These are phyloP conservation scores for Herminia tarsipennalis DNA, from an alignment of 2,888 invertebrate species.

Conservation along the genomic window DNA sequence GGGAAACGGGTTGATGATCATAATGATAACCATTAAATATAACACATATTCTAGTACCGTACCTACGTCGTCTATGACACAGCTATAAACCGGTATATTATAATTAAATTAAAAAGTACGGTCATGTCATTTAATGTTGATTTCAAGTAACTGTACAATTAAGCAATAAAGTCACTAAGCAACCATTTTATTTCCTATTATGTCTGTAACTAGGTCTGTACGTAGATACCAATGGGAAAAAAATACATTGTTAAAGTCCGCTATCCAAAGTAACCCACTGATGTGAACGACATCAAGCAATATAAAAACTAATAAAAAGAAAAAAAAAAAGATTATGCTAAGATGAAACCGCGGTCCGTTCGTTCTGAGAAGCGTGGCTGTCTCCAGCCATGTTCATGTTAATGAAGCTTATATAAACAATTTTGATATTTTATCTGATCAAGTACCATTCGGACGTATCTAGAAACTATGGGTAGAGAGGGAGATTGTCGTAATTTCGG, in stretches of 20 bases:
- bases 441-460: no score
- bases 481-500: no score
- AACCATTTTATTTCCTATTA: constrained; percentile 5
- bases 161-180: not conserved
- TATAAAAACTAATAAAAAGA: constrained; percentile 66
- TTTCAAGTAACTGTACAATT: not conserved
- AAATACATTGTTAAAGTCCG: constrained; percentile 31
- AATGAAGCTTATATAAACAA: no score
- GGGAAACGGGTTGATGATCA: no score
- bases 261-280: constrained; percentile 43
- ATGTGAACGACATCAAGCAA: constrained; percentile 72
- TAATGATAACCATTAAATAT: no score
- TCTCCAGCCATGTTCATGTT: no score
- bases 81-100: no score
- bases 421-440: no score
- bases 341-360: constrained; percentile 68
- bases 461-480: no score
- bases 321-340: constrained; percentile 65
- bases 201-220: not conserved
- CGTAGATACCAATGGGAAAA: constrained; percentile 20
- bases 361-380: no score
- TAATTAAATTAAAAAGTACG: not conserved
- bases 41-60: no score
- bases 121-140: not conserved
- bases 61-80: no score